Base-by-base conservation (phyloP, 2,888 invertebrate genomes). In the Lycophotia porphyrea region DNA sequence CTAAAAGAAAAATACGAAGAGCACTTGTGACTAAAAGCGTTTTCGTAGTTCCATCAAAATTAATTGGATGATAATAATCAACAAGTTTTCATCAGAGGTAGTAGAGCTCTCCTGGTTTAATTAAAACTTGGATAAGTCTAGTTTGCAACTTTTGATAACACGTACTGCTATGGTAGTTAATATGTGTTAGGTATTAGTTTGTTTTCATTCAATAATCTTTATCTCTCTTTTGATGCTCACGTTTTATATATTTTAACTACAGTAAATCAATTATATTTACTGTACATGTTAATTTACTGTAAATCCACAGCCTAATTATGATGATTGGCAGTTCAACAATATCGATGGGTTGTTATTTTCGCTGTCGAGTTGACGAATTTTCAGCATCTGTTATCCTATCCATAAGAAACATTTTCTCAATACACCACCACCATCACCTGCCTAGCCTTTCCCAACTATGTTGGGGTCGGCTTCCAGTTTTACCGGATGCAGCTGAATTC, bases 81-180 rank as follows among this genome's bases (percentile, higher is more conserved):
- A 74, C 42, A 78, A 74, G 63, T 71, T 79, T 74, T 21, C 27
- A 66, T 61, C 42, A 72, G 13, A 74, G 36, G 24, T 36, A 68
- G 47, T 39, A 61, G n/a, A 74, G 34, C 47, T 63, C 47, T 71
- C 68, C 63, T 27, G 65, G 67, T 52, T 80, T 81, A 21, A 80
- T 85, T 87, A 78, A 74, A 86, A 85, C 64, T 87, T 78, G 36
- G 49, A 84, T 69, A 75, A 77, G 64, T 77, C 61, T 60, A 74
- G 78, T 81, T 84, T 75, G 39, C 34, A 76, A 80, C 78, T 82
- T 75, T 74, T 60, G 65, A 68, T 67, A 74, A 80, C 72, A 58
- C 11, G 21, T 49, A 27, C 52, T n/a, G 39, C 52, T 44, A 60
- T n/a, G 64, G 27, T 71, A 58, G 34, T 61, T 52, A 49, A 27